Evolutionary conservation across 2,888 invertebrate species (phyloP).

Genomic region (Sphaerolaimus hirsutus): DNA sequence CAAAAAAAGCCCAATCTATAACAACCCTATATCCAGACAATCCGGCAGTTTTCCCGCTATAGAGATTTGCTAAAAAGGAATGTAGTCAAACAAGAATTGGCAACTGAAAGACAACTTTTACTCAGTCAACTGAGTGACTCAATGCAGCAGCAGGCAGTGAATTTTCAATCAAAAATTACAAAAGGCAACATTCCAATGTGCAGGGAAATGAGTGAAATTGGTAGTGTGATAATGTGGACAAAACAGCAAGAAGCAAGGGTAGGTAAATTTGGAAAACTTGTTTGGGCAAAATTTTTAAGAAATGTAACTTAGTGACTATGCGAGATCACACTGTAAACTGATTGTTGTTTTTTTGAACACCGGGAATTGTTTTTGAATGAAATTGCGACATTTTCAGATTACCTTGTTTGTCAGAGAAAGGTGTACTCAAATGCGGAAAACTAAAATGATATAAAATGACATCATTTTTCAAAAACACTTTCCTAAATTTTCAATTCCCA

Average conservation of each 20-base stretch:
- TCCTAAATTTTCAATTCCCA: too few relatives aligned
- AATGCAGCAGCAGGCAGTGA: conserved; percentile 26
- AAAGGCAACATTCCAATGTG: conserved; percentile 24
- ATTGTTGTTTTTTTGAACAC: conserved; percentile 7
- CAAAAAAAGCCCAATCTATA: too few relatives aligned
- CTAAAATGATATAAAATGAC: too few relatives aligned
- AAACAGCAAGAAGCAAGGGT: conserved; percentile 47
- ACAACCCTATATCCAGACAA: too few relatives aligned
- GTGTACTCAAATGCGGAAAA: too few relatives aligned
- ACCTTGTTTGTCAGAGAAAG: too few relatives aligned
- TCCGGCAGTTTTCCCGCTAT: conserved; percentile 69
- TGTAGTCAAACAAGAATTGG: conserved; percentile 30
- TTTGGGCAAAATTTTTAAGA: too few relatives aligned
- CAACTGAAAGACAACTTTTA: conserved; percentile 30
- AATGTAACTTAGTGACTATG: too few relatives aligned
- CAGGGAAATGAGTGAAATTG: conserved; percentile 41
- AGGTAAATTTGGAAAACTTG: conserved; percentile 7
- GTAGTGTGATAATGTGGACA: conserved; percentile 44
- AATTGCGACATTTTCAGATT: too few relatives aligned
- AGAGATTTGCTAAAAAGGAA: conserved; percentile 52
- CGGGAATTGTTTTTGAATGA: not conserved
- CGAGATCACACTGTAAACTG: too few relatives aligned
- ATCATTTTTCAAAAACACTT: too few relatives aligned
- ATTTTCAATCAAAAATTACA: conserved; percentile 23
- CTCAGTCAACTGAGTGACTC: conserved; percentile 35